These are phyloP conservation scores for human DNA, from an alignment of 2,113 vertebrate species.

Conservation along the genomic window DNA sequence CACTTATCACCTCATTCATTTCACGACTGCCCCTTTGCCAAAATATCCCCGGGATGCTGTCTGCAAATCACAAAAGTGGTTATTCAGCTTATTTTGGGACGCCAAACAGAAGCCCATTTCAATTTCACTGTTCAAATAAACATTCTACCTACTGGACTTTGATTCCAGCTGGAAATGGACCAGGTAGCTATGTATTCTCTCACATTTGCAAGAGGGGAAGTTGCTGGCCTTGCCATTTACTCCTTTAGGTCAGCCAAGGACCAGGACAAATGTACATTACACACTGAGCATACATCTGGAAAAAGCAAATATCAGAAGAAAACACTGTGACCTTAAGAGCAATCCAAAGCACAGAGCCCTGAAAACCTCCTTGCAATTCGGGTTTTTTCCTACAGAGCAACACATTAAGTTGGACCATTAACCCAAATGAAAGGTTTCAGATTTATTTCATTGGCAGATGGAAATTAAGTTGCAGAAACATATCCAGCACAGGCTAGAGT, in stretches of 20 bases:
- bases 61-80: not conserved
- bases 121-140: slow-evolving; percentile 25
- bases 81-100: slow-evolving; percentile 2
- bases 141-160: not conserved
- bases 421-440: slow-evolving; percentile 42
- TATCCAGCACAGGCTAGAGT: not conserved
- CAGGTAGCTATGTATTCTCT: not conserved
- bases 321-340: not conserved
- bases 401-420: slow-evolving; percentile 10
- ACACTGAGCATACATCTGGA: not conserved
- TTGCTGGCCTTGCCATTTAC: not conserved
- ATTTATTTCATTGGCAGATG: slow-evolving; percentile 58
- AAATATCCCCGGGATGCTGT: not conserved
- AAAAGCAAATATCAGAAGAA: not conserved
- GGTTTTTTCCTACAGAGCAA: slow-evolving; percentile 27
- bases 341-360: not conserved
- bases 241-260: not conserved
- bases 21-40: not conserved
- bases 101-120: not conserved
- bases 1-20: not conserved
- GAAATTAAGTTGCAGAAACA: slow-evolving; percentile 34
- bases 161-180: slow-evolving; percentile 50
- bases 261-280: not conserved
- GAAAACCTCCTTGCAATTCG: not conserved
- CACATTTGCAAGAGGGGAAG: not conserved